Percentiles rank a stretch among this genome's conserved stretches.
Conservation (phyloP, 2,113 vertebrate genomes). For the Typhlomys cinereus region DNA sequence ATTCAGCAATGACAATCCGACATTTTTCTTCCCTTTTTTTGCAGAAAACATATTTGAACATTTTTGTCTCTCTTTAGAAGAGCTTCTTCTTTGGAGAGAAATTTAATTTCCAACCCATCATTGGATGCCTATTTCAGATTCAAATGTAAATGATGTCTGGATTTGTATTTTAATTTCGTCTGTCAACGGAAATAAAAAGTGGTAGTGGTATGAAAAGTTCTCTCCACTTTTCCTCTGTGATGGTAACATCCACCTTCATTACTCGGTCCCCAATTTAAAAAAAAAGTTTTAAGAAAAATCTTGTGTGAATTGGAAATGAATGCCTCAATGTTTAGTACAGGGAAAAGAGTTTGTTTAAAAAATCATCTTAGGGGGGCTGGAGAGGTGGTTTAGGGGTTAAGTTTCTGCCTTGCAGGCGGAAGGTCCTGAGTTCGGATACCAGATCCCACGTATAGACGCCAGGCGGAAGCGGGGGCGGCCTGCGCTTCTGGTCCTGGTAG, state of each 20-base stretch:
- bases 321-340: not conserved
- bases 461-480: too few relatives aligned
- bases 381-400: too few relatives aligned
- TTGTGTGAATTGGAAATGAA: not conserved
- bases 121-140: constrained; percentile 13
- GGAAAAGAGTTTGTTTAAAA: not conserved
- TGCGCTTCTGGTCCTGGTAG: too few relatives aligned
- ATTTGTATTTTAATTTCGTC: constrained; percentile 26
- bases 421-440: too few relatives aligned
- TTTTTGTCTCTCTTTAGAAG: constrained; percentile 15
- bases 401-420: too few relatives aligned
- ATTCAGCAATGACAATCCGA: not conserved
- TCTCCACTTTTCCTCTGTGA: not conserved
- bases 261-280: not conserved
- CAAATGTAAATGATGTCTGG: not conserved
- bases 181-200: not conserved
- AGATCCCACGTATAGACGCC: too few relatives aligned
- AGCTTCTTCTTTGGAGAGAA: not conserved
- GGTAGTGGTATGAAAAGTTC: not conserved
- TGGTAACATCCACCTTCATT: not conserved
- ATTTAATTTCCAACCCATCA: constrained; percentile 14
- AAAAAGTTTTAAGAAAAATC: not conserved
- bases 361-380: not conserved
- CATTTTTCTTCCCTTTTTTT: constrained; percentile 41
- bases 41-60: not conserved